These are phyloP conservation scores for Pyrochroa serraticornis DNA, from an alignment of 2,888 invertebrate genomes.

Conservation along the genomic window DNA sequence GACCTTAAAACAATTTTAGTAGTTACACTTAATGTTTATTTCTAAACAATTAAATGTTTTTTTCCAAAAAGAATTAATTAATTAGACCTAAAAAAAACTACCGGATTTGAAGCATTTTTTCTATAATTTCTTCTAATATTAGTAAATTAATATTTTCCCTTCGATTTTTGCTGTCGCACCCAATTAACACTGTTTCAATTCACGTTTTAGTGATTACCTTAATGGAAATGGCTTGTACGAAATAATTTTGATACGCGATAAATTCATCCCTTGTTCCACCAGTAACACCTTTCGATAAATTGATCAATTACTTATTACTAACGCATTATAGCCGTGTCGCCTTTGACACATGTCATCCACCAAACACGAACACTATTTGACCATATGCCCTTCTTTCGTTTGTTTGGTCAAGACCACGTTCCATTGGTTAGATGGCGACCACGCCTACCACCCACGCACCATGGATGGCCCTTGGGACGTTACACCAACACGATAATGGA, in stretches of 20 bases:
- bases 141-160: neutral
- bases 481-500: conserved; percentile 11
- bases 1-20: too few relatives aligned
- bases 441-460: conserved; percentile 51
- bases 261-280: neutral
- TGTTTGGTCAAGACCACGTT: conserved; percentile 35
- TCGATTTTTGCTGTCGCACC: conserved; percentile 4
- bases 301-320: conserved; percentile 22
- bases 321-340: conserved; percentile 10
- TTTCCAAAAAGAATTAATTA: too few relatives aligned
- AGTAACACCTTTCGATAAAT: conserved; percentile 11
- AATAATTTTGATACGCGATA: conserved; percentile 12
- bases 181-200: neutral
- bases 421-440: conserved; percentile 46
- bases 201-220: neutral
- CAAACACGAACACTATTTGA: conserved; percentile 18
- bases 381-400: conserved; percentile 23
- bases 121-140: too few relatives aligned
- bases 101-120: too few relatives aligned
- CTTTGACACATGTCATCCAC: conserved; percentile 25
- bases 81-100: too few relatives aligned
- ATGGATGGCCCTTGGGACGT: conserved; percentile 38
- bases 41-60: too few relatives aligned
- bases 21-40: too few relatives aligned
- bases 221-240: conserved; percentile 9